Conservation (phyloP, 2,888 invertebrate genomes). For the Polydrusus pterygomalis region DNA sequence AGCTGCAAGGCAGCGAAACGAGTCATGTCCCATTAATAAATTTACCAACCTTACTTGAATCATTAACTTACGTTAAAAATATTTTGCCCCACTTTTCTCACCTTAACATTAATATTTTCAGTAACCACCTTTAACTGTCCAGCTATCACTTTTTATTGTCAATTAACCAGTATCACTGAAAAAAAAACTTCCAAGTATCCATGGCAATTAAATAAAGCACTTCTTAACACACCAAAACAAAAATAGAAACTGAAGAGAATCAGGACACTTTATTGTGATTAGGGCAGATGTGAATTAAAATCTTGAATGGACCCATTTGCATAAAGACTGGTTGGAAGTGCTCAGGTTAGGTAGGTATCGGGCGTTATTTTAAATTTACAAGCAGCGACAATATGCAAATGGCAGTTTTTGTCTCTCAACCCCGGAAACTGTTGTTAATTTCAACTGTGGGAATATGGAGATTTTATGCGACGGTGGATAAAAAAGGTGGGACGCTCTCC, state of each 20-base stretch:
- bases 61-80: too few relatives aligned
- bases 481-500: slow-evolving; percentile 4
- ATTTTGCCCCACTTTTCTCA: neutral
- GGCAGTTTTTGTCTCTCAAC: slow-evolving; percentile 46
- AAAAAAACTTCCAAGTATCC: neutral
- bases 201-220: slow-evolving; percentile 15
- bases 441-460: slow-evolving; percentile 39
- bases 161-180: neutral
- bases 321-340: slow-evolving; percentile 55
- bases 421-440: slow-evolving; percentile 47
- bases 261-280: slow-evolving; percentile 56
- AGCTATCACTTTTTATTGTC: neutral
- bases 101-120: neutral
- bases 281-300: slow-evolving; percentile 63
- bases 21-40: too few relatives aligned
- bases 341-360: slow-evolving; percentile 42
- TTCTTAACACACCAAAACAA: slow-evolving; percentile 30
- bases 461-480: slow-evolving; percentile 9
- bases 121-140: neutral
- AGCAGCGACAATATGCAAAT: slow-evolving; percentile 64
- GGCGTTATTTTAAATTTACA: slow-evolving; percentile 63
- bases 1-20: too few relatives aligned
- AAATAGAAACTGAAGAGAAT: slow-evolving; percentile 39
- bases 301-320: slow-evolving; percentile 61
- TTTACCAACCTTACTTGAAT: too few relatives aligned